Conservation (phyloP, 1,140 invertebrate species). For the Bombus difficillimus region DNA sequence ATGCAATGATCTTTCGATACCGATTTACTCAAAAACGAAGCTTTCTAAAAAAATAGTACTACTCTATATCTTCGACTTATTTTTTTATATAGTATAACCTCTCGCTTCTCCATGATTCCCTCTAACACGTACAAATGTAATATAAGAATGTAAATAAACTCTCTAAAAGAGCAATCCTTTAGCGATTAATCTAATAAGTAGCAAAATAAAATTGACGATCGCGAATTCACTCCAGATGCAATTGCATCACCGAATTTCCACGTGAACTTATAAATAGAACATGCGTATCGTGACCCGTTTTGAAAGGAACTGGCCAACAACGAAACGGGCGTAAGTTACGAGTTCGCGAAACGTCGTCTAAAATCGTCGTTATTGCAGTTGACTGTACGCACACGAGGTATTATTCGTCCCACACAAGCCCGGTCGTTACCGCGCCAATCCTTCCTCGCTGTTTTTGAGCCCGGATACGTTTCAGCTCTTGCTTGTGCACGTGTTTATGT, state of each 20-base stretch:
- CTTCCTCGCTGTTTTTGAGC: background rate
- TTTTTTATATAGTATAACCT: background rate
- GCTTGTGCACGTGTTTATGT: constrained; percentile 34
- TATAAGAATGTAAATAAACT: background rate
- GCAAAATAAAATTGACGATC: background rate
- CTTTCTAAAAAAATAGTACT: background rate
- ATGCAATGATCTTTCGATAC: background rate
- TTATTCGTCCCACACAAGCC: constrained; percentile 53
- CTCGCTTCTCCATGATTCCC: too few species aligned
- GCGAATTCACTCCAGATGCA: background rate
- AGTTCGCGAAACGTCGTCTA: constrained; percentile 6
- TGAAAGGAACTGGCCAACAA: background rate
- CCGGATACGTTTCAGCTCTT: background rate
- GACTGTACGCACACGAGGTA: constrained; percentile 21
- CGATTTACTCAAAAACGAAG: background rate
- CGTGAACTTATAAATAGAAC: background rate
- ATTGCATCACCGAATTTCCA: background rate
- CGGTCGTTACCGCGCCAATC: constrained; percentile 33
- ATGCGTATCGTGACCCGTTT: background rate
- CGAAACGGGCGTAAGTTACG: background rate
- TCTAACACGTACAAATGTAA: too few species aligned
- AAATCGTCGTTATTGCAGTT: constrained; percentile 9
- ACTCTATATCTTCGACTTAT: background rate
- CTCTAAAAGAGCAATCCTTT: too few species aligned
- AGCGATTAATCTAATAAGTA: background rate